A percentile compares a stretch with the other conserved stretches of the same genome.
Evolutionary conservation across 2,888 invertebrate genomes (phyloP).

Genomic region (Acrobasis suavella): DNA sequence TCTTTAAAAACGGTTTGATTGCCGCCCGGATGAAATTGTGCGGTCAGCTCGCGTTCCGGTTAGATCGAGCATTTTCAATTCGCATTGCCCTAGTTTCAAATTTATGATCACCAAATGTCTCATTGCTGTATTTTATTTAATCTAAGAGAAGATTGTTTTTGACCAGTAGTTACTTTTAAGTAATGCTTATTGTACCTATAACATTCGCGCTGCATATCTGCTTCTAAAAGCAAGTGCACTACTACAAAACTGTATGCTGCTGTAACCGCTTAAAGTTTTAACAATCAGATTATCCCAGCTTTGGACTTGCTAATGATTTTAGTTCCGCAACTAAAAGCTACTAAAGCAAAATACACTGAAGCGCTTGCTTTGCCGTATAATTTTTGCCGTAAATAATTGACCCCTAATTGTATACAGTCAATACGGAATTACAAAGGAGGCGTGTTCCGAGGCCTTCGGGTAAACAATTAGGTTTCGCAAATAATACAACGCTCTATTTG

Average conservation of each 20-base stretch:
- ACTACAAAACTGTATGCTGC: slow-evolving; percentile 25
- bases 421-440: slow-evolving; percentile 19
- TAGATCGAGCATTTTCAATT: slow-evolving; percentile 41
- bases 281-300: slow-evolving; percentile 49
- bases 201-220: too few relatives aligned
- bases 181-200: too few relatives aligned
- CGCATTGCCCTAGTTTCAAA: slow-evolving; percentile 3
- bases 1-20: slow-evolving; percentile 64
- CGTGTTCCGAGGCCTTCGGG: slow-evolving; percentile 14
- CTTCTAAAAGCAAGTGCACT: neutral
- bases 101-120: too few relatives aligned
- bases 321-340: slow-evolving; percentile 37
- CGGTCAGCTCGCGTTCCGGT: slow-evolving; percentile 43
- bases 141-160: too few relatives aligned
- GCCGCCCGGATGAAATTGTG: slow-evolving; percentile 33
- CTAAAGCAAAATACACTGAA: slow-evolving; percentile 24
- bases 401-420: slow-evolving; percentile 21
- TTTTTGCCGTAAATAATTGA: slow-evolving; percentile 21
- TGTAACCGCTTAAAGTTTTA: slow-evolving; percentile 42
- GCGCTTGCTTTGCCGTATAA: slow-evolving; percentile 22
- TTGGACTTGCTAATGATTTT: slow-evolving; percentile 44
- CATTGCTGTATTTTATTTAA: too few relatives aligned
- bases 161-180: too few relatives aligned
- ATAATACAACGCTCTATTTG: slow-evolving; percentile 40
- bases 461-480: slow-evolving; percentile 40